Conservation (phyloP, 2,888 invertebrate genomes). For the Drosophila vallismaia region DNA sequence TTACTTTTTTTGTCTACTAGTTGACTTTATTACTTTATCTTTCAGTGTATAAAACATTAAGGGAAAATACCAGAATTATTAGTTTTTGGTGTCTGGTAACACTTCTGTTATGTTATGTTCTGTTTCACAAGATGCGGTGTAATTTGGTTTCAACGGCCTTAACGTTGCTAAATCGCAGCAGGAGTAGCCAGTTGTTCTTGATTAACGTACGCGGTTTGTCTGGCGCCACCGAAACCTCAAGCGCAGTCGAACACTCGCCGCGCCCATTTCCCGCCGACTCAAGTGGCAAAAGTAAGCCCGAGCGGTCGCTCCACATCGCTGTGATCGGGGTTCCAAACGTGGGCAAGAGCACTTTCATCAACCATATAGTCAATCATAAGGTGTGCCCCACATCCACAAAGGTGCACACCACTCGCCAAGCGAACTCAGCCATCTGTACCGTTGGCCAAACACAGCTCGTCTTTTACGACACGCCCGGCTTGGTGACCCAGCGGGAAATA, state of each 20-base stretch:
- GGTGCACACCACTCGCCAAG: conserved; percentile 94
- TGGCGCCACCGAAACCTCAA: conserved; percentile 23
- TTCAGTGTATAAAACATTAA: background rate
- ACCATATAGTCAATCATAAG: conserved; percentile 91
- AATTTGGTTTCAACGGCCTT: conserved; percentile 35
- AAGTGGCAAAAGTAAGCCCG: conserved; percentile 12
- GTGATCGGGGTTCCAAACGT: conserved; percentile 97
- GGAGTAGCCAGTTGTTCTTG: conserved; percentile 16
- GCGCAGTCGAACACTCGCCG: background rate
- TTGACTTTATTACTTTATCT: background rate
- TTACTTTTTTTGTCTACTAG: background rate
- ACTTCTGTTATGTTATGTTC: conserved; percentile 3
- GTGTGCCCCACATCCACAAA: conserved; percentile 96
- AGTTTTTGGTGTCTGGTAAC: background rate
- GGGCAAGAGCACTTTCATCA: conserved; percentile 98
- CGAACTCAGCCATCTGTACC: conserved; percentile 89
- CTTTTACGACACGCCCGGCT: conserved; percentile 96
- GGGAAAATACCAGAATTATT: background rate
- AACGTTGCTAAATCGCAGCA: conserved; percentile 54
- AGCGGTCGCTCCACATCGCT: conserved; percentile 86
- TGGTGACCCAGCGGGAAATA: conserved; percentile 88
- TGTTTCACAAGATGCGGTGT: conserved; percentile 27
- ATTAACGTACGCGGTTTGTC: conserved; percentile 46
- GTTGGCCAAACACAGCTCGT: conserved; percentile 93
- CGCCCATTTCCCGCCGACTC: conserved; percentile 1